Evolutionary conservation across 92 coral and sea anemone genomes (phyloP).

Genomic region (Bergia sp.): DNA sequence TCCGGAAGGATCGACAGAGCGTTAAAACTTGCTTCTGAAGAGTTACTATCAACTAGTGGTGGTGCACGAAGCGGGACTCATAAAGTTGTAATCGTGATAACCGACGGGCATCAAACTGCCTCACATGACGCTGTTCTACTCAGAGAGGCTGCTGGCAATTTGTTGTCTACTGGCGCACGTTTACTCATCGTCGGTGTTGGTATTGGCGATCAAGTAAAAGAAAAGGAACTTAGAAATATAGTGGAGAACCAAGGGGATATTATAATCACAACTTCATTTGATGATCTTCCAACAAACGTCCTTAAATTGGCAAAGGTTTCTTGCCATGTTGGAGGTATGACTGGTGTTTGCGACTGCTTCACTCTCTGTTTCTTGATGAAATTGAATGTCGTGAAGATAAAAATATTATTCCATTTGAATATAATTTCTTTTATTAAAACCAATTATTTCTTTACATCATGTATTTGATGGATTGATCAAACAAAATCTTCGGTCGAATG

Average conservation of each 20-base stretch:
- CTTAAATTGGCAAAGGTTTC: conserved; percentile 1
- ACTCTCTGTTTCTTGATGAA: neutral
- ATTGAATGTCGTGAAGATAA: neutral
- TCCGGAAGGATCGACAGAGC: conserved; percentile 61
- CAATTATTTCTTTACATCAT: too few species aligned
- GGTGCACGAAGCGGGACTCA: conserved; percentile 64
- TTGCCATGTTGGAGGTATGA: conserved; percentile 19
- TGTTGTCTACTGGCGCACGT: conserved; percentile 63
- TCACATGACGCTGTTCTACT: conserved; percentile 57
- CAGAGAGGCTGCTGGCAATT: conserved; percentile 55
- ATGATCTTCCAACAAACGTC: conserved; percentile 20
- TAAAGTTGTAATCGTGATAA: conserved; percentile 68
- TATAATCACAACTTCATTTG: conserved; percentile 13
- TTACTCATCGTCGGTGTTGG: conserved; percentile 70
- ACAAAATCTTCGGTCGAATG: too few species aligned
- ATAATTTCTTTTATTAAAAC: too few species aligned
- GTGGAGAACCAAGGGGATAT: neutral
- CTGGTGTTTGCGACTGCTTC: neutral
- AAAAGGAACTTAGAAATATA: neutral
- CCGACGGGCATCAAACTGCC: conserved; percentile 57
- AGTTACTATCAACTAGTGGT: conserved; percentile 46
- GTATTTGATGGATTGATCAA: too few species aligned
- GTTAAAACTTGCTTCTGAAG: conserved; percentile 53
- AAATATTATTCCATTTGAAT: neutral
- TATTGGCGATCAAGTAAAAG: neutral